Percentiles rank a stretch among this genome's conserved stretches.
Evolutionary conservation across 2,113 vertebrate species (phyloP).

Genomic region (Varanus komodoensis): DNA sequence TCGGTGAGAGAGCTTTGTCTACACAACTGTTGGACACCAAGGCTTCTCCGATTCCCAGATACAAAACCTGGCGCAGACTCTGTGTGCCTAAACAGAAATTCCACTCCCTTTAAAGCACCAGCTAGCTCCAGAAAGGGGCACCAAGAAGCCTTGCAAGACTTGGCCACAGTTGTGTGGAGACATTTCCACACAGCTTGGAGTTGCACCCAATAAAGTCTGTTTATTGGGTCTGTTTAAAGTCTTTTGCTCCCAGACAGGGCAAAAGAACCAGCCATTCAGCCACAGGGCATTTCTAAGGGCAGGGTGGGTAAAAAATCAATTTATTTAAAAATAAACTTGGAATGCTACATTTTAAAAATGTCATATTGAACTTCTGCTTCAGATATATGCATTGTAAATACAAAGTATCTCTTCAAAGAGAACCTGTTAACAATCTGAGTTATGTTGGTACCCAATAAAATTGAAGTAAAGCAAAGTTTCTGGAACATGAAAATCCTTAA

Average conservation of each 20-base stretch:
- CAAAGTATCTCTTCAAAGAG: no score
- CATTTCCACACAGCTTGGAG: background rate
- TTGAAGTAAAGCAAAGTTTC: no score
- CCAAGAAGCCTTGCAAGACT: no score
- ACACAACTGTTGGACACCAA: conserved; percentile 10
- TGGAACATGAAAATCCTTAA: no score
- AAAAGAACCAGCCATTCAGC: background rate
- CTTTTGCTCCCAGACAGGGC: background rate
- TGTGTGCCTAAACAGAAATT: background rate
- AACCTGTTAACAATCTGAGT: no score
- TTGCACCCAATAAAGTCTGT: no score
- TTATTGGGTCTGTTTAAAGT: no score
- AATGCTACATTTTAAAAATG: no score
- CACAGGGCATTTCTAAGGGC: background rate
- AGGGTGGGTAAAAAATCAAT: background rate
- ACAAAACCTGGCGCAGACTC: fast-evolving
- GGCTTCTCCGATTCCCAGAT: background rate
- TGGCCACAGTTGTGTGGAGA: background rate
- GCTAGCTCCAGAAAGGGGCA: no score
- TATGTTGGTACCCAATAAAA: no score
- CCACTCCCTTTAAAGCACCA: background rate
- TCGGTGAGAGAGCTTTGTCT: conserved; percentile 33
- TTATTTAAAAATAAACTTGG: background rate
- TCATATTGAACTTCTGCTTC: no score
- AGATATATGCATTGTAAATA: no score